Evolutionary conservation across 1,140 invertebrate genomes (phyloP).

Genomic region (Eurosta solidaginis): DNA sequence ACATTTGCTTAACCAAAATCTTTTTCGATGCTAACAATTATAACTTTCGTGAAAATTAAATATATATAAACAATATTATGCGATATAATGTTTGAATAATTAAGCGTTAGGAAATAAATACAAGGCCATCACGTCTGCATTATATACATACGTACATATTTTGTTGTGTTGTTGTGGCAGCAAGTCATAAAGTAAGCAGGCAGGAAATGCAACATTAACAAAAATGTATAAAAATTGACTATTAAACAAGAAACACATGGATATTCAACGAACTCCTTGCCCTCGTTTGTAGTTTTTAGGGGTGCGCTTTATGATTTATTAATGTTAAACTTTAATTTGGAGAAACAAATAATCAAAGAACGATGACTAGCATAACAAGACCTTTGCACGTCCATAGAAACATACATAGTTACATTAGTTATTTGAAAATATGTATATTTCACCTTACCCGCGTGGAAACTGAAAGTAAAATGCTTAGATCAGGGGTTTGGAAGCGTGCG

Average conservation of each 20-base stretch:
- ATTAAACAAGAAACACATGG: background rate
- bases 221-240: background rate
- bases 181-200: background rate
- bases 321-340: conserved; percentile 2
- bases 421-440: background rate
- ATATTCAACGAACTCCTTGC: background rate
- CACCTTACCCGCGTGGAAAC: too few relatives aligned
- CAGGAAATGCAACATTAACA: conserved; percentile 13
- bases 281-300: background rate
- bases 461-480: too few relatives aligned
- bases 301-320: conserved; percentile 26
- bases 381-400: background rate
- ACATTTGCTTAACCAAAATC: too few relatives aligned
- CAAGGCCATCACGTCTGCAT: too few relatives aligned
- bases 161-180: background rate
- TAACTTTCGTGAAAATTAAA: too few relatives aligned
- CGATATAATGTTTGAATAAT: conserved; percentile 4
- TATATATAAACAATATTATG: background rate
- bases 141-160: too few relatives aligned
- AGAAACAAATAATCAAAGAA: conserved; percentile 12
- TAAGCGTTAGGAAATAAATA: background rate
- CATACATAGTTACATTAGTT: background rate
- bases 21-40: too few relatives aligned
- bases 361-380: background rate
- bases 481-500: too few relatives aligned